Evolutionary conservation across 2,113 vertebrate species (phyloP), one percentile per base, ranked within the genome.

Genomic region (Gorsachius goisagi): DNA sequence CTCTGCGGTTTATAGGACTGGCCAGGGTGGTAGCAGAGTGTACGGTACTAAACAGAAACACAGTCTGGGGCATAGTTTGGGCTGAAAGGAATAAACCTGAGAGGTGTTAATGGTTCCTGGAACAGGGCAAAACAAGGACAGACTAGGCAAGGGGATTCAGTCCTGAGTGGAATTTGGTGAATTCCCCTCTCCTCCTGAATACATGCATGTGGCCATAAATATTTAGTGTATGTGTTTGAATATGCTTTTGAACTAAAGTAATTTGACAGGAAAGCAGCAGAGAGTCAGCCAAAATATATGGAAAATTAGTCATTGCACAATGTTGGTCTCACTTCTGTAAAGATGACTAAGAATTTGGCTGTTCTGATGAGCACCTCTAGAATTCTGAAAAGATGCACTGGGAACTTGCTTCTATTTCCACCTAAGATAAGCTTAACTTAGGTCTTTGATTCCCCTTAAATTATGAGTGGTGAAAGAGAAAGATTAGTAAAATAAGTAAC

Each of bases 1-100:
- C 26, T 41, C 45, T 67, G 69, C 22, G 53, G 24, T 32, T 62
- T 16, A 1, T 15, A 2, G 2, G 22, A 24, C 76, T 37, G 35
- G 22, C 7, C 30, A 47, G 20, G 44, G 19, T 24, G n/a, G 11
- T 1, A 10, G 24, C 2, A 60, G 1, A 35, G 2, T 5, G 8
- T 4, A 10, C 64, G 7, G 21, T 19, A 30, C 39, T 64, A 49
- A 72, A 68, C 1, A 44, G 6, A 75, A 39, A 8, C 8, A 11
- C 12, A 59, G 14, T 7, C 49, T 92, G 35, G 32, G 30, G 10
- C 22, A 49, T 4, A 16, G 33, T 60, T 56, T 76, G n/a, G 30
- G 13, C 30, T 73, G 15, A 53, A 67, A 93, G 6, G 4, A 83
- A 68, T n/a, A n/a, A 68, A 56, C 2, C 3, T 12, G 9, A 76